Conservation (phyloP, 2,797 vertebrate species). For the Mormyrops attenuatus region DNA sequence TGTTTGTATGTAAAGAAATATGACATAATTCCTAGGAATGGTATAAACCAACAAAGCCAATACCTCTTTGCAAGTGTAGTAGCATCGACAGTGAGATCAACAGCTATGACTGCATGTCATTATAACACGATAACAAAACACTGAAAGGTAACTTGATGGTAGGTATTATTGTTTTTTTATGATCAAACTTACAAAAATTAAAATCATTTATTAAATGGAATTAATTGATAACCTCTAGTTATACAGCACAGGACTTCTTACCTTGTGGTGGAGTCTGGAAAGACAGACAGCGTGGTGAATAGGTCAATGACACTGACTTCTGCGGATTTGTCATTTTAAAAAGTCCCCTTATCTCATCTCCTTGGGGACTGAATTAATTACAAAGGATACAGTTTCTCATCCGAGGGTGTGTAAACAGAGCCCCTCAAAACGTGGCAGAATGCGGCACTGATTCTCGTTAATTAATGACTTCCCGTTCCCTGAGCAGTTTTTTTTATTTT, state of each 20-base stretch:
- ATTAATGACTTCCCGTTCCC: neutral
- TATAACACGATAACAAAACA: neutral
- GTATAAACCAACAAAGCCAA: neutral
- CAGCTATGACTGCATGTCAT: neutral
- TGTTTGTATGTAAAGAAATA: neutral
- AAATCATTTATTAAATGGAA: neutral
- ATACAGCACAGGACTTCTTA: slow-evolving; percentile 7
- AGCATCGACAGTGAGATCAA: neutral
- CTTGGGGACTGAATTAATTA: slow-evolving; percentile 21
- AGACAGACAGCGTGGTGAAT: neutral
- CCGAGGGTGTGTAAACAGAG: slow-evolving; percentile 11
- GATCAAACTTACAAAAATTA: neutral
- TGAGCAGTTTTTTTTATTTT: neutral
- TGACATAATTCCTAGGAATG: neutral
- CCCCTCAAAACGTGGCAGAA: neutral
- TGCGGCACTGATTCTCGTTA: neutral
- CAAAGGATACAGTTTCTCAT: slow-evolving; percentile 24
- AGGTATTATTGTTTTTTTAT: neutral
- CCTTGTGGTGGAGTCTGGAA: neutral
- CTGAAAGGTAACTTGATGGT: neutral
- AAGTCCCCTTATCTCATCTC: slow-evolving; percentile 4
- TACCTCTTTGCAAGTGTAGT: neutral
- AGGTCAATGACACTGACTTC: neutral
- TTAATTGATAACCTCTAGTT: neutral
- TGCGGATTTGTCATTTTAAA: slow-evolving; percentile 17